These are phyloP conservation scores for Microplitis manilae DNA, from an alignment of 2,888 invertebrate genomes.

Conservation along the genomic window DNA sequence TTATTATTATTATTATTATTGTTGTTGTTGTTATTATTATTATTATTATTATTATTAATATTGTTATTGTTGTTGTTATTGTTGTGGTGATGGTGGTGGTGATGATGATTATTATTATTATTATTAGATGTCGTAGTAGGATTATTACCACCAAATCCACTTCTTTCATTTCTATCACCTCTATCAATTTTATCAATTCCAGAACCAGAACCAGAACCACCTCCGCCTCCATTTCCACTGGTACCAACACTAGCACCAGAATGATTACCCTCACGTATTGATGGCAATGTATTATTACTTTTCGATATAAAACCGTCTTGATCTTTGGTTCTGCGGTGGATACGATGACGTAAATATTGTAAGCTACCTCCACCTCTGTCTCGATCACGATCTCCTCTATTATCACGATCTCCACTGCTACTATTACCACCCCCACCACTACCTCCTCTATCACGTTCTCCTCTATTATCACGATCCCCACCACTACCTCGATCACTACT, in stretches of 20 bases:
- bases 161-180: neutral
- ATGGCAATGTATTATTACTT: constrained; percentile 62
- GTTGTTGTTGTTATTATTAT: neutral
- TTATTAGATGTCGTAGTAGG: constrained; percentile 26
- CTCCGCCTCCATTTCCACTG: constrained; percentile 26
- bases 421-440: neutral
- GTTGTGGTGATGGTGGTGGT: neutral
- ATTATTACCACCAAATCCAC: neutral
- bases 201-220: neutral
- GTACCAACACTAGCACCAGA: constrained; percentile 7
- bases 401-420: neutral
- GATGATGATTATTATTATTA: constrained; percentile 1
- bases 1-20: neutral
- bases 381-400: neutral
- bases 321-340: constrained; percentile 71
- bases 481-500: neutral
- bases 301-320: constrained; percentile 62
- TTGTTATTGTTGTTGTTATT: neutral
- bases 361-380: constrained; percentile 41
- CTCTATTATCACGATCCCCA: neutral
- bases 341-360: constrained; percentile 67
- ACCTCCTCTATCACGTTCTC: neutral
- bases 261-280: constrained; percentile 60
- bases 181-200: neutral
- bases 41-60: neutral